Base-by-base conservation (phyloP, 2,797 vertebrate genomes). In the Toxotes lorentzi region DNA sequence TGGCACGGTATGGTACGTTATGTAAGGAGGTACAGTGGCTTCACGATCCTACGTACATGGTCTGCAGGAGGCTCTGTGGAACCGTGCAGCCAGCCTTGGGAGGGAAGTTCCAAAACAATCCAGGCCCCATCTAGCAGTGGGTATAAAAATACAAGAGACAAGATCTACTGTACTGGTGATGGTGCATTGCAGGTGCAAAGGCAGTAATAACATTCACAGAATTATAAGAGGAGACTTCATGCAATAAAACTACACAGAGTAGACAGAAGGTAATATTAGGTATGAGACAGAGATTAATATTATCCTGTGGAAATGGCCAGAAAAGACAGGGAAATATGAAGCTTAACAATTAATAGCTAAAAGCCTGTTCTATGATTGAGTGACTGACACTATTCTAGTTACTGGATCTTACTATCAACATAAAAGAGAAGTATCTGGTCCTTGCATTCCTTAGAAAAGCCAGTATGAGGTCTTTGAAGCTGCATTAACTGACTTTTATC, bases 71-170 rank as follows among this genome's bases (percentile, higher is more conserved):
- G 90, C 90, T 95, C 91, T 93, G 93, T 83, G 93, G 92, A 92
- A 93, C 93, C 85, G 69, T 87, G 92, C 94, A 94, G 93, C 92
- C 93, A 91, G 93, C 90, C 93, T 93, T 94, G 84, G 89, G 89
- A 85, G 93, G 91, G 92, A 95, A 93, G 91, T 91, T 95, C 94
- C 93, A 94, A 89, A 95, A 94, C 92, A 95, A 94, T 94, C 94
- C 93, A 82, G 91, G 94, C 83, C 93, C 94, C 95, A 95, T 95
- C 94, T 94, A 91, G 88, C 90, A 91, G 88, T 67, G 12, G 88
- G 88, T 88, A 85, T 90, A 92, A 86, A 92, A 90, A 94, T 90
- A 93, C 84, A 92, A 89, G 79, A 92, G 79, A 89, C 84, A 86
- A 89, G 73, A 81, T 83, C 86, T 64, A 74, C 82, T 86, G 79